Evolutionary conservation across 1,140 invertebrate species (phyloP).

Genomic region (Ylistrum balloti): DNA sequence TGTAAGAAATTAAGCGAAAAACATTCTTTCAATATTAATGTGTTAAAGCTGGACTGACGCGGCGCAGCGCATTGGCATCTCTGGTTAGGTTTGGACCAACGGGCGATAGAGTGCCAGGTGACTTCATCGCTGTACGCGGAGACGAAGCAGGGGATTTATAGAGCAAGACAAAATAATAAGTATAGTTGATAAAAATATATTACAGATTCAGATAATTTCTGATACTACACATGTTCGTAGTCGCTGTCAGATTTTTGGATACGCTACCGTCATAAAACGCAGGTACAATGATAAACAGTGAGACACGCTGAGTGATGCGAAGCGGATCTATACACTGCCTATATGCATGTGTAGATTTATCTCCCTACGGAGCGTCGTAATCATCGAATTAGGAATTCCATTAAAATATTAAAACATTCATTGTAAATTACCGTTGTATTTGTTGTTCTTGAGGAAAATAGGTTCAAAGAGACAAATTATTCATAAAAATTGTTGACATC

Average conservation of each 20-base stretch:
- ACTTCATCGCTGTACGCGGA: neutral
- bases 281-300: neutral
- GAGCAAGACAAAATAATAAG: neutral
- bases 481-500: neutral
- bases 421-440: neutral
- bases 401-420: neutral
- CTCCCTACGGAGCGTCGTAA: neutral
- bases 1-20: conserved; percentile 40
- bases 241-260: neutral
- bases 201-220: neutral
- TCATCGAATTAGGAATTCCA: neutral
- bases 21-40: conserved; percentile 40
- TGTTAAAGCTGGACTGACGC: neutral
- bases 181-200: neutral
- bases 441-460: neutral
- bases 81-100: neutral
- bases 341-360: neutral
- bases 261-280: neutral
- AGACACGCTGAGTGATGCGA: neutral
- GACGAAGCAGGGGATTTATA: neutral
- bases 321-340: neutral
- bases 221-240: neutral
- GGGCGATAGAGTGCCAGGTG: neutral
- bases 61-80: neutral
- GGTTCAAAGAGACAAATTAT: neutral